phyloP scores from a whole-genome alignment of 1,140 invertebrate species.

The Ceratina calcarata region DNA sequence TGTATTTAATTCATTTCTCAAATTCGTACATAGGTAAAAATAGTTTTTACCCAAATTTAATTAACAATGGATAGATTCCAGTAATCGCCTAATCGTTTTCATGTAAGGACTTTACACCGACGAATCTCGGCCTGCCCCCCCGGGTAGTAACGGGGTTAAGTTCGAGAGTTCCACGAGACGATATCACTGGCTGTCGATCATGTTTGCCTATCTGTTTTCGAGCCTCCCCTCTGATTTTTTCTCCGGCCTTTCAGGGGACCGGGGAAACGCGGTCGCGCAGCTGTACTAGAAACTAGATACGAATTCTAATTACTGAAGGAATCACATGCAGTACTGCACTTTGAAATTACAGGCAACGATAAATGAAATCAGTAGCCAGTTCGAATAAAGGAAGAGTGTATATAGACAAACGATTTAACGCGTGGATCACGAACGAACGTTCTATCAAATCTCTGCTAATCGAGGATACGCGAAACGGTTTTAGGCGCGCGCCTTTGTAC shows the following conservation, averaged over 20 bases:
- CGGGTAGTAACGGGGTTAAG: slow-evolving; percentile 58
- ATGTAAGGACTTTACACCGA: slow-evolving; percentile 23
- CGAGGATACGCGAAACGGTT: neutral
- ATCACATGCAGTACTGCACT: slow-evolving; percentile 53
- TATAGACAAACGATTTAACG: too few relatives aligned
- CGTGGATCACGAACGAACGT: neutral
- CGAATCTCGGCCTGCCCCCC: neutral
- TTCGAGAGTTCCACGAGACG: slow-evolving; percentile 24
- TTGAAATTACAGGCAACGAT: slow-evolving; percentile 60
- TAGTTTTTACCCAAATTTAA: too few relatives aligned
- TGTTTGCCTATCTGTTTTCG: slow-evolving; percentile 46
- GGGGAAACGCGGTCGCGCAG: slow-evolving; percentile 61
- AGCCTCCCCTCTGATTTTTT: slow-evolving; percentile 28
- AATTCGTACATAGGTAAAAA: too few relatives aligned
- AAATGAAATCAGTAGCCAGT: neutral
- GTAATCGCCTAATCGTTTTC: too few relatives aligned
- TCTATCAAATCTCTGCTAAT: too few relatives aligned
- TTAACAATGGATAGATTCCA: too few relatives aligned
- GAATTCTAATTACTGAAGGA: slow-evolving; percentile 11
- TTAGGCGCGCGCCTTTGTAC: neutral
- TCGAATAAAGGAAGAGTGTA: slow-evolving; percentile 2
- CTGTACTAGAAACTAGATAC: slow-evolving; percentile 54
- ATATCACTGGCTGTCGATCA: slow-evolving; percentile 46
- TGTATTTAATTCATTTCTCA: too few relatives aligned
- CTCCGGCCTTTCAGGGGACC: too few relatives aligned